These are phyloP conservation scores for Saiga tatarica DNA, from an alignment of 2,113 vertebrate genomes.

Conservation along the genomic window DNA sequence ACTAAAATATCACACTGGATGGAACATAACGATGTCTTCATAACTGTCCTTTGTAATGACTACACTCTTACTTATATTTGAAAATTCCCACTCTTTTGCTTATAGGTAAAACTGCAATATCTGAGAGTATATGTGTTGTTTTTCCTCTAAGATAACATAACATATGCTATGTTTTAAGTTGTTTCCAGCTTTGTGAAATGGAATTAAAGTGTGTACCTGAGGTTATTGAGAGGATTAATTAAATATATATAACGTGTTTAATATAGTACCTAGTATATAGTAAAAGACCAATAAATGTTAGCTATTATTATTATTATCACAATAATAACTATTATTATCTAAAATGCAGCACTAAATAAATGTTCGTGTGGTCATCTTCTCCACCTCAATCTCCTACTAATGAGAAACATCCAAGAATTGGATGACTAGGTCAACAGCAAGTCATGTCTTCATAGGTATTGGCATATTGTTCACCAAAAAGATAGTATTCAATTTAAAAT, in stretches of 20 bases:
- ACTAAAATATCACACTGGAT: background rate
- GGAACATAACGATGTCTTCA: background rate
- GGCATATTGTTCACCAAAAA: background rate
- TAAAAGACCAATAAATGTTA: background rate
- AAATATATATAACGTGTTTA: background rate
- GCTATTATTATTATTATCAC: conserved; percentile 47
- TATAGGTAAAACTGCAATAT: background rate
- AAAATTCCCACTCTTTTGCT: background rate
- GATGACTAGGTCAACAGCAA: background rate
- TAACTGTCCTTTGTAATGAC: background rate
- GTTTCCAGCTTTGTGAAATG: conserved; percentile 21
- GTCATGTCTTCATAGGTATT: background rate
- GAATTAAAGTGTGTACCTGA: background rate
- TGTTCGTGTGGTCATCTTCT: background rate
- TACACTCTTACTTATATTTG: background rate
- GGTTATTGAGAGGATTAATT: background rate
- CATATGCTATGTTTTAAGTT: background rate
- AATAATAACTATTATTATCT: conserved; percentile 51
- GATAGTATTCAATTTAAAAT: background rate
- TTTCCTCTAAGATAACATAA: background rate
- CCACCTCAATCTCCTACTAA: background rate
- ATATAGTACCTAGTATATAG: background rate
- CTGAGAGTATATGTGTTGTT: background rate
- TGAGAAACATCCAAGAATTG: conserved; percentile 15
- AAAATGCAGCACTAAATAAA: conserved; percentile 19